Base-by-base conservation (phyloP, 2,888 invertebrate species). In the Anthophora plumipes region DNA sequence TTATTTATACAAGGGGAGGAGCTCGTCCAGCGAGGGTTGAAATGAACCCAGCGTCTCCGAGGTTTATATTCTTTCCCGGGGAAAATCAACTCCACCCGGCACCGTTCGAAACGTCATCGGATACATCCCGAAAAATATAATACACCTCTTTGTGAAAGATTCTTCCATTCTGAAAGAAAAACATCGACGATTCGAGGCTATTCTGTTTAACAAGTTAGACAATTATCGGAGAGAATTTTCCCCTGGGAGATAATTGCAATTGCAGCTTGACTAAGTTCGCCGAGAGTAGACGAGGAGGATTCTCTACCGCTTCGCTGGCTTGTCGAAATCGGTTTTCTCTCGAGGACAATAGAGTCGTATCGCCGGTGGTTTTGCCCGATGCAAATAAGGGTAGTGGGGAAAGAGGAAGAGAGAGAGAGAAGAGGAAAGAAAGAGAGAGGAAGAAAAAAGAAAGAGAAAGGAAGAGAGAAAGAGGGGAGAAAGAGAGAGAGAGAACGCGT, bases 1-100 rank as follows among this genome's bases (percentile, higher is more conserved):
- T 74, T 82, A 80, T 82, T 84, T 84, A 55, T 77, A 79, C 77
- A 80, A 83, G 84, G 80, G 80, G 68, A 52, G 72, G 69, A 59
- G 39, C 63, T n/a, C 43, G 48, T 69, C 68, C 46, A 52, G 25
- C 63, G 64, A 78, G 66, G 78, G 76, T 71, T 72, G 72, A 57
- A 73, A 82, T 50, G 64, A 75, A 68, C 39, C 60, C 25, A 22
- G n/a, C 69, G 25, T 77, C 68, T 52, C 12, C 12, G 31, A 31
- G 57, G n/a, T n/a, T n/a, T n/a, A 37, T 31, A 50, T 43, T 54
- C 50, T 66, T 50, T 59, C 60, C 57, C 48, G 64, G 63, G 52
- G 48, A 81, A n/a, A 76, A 61, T 43, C 43, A 72, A 50, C 59
- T n/a, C 11, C 14, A 17, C 41, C 48, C 20, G n/a, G 37, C 12